A percentile compares a stretch with the other conserved stretches of the same genome.
Evolutionary conservation across 2,113 vertebrate species (phyloP).

Genomic region (Cebus imitator): DNA sequence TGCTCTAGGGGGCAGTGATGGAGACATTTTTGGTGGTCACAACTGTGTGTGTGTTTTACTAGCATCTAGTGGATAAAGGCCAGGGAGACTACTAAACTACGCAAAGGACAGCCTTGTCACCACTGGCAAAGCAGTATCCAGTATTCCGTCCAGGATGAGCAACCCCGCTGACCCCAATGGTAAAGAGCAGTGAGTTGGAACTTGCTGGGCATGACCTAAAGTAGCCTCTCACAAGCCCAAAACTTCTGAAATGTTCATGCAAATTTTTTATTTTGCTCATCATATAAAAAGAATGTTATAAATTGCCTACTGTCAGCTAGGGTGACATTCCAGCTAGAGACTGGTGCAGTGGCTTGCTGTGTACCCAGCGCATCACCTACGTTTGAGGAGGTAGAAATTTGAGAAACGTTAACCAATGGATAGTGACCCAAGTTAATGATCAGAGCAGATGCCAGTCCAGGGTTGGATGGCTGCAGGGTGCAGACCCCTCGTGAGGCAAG

Average conservation of each 20-base stretch:
- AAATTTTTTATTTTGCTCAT: slow-evolving; percentile 7
- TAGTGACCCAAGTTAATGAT: neutral
- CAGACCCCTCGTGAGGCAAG: neutral
- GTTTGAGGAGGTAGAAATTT: neutral
- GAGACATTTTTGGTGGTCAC: neutral
- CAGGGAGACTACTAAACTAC: neutral
- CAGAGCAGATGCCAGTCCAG: neutral
- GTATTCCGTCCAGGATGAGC: neutral
- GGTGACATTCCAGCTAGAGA: neutral
- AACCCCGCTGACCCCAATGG: neutral
- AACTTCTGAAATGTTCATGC: neutral
- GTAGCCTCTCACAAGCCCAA: neutral
- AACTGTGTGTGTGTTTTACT: neutral
- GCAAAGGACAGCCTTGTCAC: neutral
- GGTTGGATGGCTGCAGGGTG: neutral
- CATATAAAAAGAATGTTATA: neutral
- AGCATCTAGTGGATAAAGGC: neutral
- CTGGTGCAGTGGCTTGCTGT: neutral
- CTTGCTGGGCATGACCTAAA: neutral
- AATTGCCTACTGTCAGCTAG: neutral
- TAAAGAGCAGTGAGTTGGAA: neutral
- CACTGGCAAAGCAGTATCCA: neutral
- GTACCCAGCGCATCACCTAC: neutral
- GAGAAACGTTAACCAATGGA: neutral
- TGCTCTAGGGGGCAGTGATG: neutral